Evolutionary conservation across 2,113 vertebrate genomes (phyloP).

Genomic region (Dunckerocampus dactyliophorus): DNA sequence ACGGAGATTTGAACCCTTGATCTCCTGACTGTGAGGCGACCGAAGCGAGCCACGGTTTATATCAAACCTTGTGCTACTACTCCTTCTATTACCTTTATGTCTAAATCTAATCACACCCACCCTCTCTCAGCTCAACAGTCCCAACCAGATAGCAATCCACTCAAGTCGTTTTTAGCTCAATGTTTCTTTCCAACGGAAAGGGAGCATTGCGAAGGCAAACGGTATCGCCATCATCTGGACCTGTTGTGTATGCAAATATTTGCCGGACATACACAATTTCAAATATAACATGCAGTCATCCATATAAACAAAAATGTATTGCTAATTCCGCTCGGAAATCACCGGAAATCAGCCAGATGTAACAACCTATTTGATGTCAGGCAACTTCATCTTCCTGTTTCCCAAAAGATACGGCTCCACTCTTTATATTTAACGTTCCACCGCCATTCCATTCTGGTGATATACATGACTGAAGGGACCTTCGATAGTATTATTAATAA

Average conservation of each 20-base stretch:
- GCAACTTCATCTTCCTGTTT: neutral
- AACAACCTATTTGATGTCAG: neutral
- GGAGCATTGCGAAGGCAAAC: neutral
- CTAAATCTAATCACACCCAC: conserved; percentile 1
- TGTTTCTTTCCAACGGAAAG: too few relatives aligned
- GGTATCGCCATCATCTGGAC: neutral
- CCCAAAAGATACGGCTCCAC: too few relatives aligned
- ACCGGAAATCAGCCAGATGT: neutral
- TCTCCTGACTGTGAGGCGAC: neutral
- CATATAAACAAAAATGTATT: neutral
- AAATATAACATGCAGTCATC: neutral
- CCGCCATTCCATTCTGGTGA: neutral
- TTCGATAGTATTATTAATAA: neutral
- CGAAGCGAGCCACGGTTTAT: neutral
- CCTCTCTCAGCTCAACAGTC: neutral
- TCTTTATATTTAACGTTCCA: conserved; percentile 6
- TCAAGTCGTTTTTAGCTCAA: neutral
- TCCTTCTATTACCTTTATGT: neutral
- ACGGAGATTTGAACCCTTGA: neutral
- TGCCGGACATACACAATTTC: neutral
- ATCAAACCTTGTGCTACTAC: conserved; percentile 2
- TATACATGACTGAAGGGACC: neutral
- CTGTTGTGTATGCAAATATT: conserved; percentile 1
- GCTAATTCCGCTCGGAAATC: neutral
- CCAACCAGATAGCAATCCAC: too few relatives aligned